Base-by-base conservation (phyloP, 2,888 invertebrate genomes). In the Crioceris asparagi region DNA sequence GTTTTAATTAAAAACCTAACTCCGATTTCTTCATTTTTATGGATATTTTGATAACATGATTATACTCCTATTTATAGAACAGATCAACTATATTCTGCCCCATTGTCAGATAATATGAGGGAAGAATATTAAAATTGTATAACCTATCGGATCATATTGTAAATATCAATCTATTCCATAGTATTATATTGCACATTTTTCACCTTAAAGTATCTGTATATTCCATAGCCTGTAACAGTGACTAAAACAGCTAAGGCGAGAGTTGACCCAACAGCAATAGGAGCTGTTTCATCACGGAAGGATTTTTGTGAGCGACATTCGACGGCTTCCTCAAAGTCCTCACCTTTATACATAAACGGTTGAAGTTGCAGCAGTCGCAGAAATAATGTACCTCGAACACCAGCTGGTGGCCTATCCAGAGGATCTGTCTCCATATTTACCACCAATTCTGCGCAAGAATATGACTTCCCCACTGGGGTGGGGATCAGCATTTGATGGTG, bases 151-250 rank as follows among this genome's bases (percentile, higher is more conserved):
- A n/a, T n/a, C n/a, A n/a, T n/a, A n/a, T n/a, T n/a, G n/a, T n/a
- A n/a, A n/a, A n/a, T n/a, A n/a, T n/a, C n/a, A 27, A 27, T 12
- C 48, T 77, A 87, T 65, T 88, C 85, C 88, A 91, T 90, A 8
- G 85, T 86, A 57, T 87, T 87, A 58, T 91, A 91, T 56, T 90
- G 86, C 2, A 90, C 85, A 63, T 88, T 88, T 68, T 88, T 88
- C 32, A 88, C 77, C 63, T 87, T 86, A 60, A 87, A 75, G 58
- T 90, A 86, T 52, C 88, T 79, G 69, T 77, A 86, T 38, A 84
- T 75, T 0, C 86, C 87, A 56, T 92, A 92, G 0, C 85, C 88
- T 2, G 83, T 74, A 15, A 92, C 74, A 0, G 85, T 90, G 11
- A 80, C 70, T 1, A 90, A 70, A 0, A 87, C 84, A 2, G 84